Base-by-base conservation (phyloP, 2,797 vertebrate genomes). In the Pseudomugil tenellus region DNA sequence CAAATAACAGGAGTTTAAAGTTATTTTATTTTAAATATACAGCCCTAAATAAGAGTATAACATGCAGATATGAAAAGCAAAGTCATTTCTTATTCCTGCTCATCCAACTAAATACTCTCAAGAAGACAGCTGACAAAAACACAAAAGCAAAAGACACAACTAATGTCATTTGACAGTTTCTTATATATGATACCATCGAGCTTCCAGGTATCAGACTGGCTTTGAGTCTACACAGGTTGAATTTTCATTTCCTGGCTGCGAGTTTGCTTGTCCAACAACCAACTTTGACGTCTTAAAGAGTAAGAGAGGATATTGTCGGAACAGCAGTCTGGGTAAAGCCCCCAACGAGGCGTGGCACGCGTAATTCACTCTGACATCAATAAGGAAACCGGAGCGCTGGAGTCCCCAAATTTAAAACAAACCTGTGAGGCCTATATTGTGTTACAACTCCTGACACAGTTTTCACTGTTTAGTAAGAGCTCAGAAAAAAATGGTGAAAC, bases 311-410 rank as follows among this genome's bases (percentile, higher is more conserved):
- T 80, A 39, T 67, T 72, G 81, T 83, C 74, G 51, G 79, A 90
- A 86, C 87, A 70, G 80, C 74, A 63, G 70, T 87, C 80, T 75
- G 84, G 84, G 71, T 77, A 86, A 89, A 76, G 81, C 73, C 67
- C 16, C 77, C 63, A 72, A 63, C 77, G 46, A 84, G 84, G 80
- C 80, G 39, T 74, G 74, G 80, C 71, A 70, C 48, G 16, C 21
- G 58, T 93, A 92, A 94, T 93, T 90, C 86, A 84, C 77, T 80
- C 80, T 90, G 92, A 92, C 91, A 92, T 89, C 79, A 66, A 84
- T 55, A 58, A 70, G 65, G 88, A 87, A 92, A 90, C 80, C 66
- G 43, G 85, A 91, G 90, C 76, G 51, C 67, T 63, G 10, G 63
- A 74, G 75, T 88, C 84, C 77, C 60, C 76, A 78, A 74, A 87